Evolutionary conservation across 2,113 vertebrate species (phyloP).

Genomic region (Rhynchomys soricoides): DNA sequence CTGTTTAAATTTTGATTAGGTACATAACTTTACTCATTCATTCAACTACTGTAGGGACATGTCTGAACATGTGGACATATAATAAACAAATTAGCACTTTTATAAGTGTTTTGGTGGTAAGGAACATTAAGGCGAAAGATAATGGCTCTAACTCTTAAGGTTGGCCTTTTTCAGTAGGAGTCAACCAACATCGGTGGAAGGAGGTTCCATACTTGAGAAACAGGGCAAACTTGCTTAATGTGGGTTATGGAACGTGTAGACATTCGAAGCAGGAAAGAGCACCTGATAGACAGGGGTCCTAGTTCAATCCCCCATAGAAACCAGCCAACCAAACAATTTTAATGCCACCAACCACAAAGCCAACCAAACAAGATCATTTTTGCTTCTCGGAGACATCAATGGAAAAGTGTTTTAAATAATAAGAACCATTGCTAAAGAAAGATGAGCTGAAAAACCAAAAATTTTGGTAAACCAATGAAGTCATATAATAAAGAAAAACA

Average conservation of each 20-base stretch:
- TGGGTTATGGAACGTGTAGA: background rate
- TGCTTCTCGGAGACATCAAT: background rate
- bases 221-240: background rate
- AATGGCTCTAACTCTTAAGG: background rate
- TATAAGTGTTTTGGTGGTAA: constrained; percentile 5
- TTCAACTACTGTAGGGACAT: constrained; percentile 1
- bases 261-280: background rate
- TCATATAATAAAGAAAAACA: background rate
- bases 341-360: background rate
- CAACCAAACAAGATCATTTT: background rate
- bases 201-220: background rate
- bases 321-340: background rate
- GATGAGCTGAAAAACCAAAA: background rate
- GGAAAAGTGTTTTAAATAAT: background rate
- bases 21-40: constrained; percentile 56
- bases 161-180: background rate
- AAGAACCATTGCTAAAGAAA: background rate
- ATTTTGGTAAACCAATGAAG: background rate
- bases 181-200: background rate
- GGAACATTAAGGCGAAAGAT: background rate
- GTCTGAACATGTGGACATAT: background rate
- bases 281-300: background rate
- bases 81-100: constrained; percentile 21
- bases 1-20: constrained; percentile 60
- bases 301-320: background rate